A percentile compares a stretch with the other conserved stretches of the same genome.
Evolutionary conservation across 2,113 vertebrate genomes (phyloP).

Genomic region (Mirza zaza): DNA sequence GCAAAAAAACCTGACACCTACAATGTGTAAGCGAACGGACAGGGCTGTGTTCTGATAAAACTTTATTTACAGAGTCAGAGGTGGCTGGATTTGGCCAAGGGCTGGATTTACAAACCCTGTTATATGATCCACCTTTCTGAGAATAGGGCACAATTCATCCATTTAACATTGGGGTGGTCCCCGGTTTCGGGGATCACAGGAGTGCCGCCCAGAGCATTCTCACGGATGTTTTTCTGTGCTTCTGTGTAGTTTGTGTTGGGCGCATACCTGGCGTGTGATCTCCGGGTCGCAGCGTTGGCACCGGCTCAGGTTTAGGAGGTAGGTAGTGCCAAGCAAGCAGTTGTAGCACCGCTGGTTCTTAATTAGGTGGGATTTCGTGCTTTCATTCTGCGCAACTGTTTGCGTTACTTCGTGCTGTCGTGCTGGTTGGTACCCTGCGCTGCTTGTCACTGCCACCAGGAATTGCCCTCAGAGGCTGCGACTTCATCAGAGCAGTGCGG

Average conservation of each 20-base stretch:
- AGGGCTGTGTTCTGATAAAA: background rate
- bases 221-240: accelerated
- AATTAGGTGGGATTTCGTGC: background rate
- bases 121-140: accelerated
- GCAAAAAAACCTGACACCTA: background rate
- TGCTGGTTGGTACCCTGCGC: no score
- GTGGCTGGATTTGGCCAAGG: background rate
- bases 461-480: background rate
- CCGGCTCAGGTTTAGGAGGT: accelerated
- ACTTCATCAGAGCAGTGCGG: accelerated
- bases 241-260: accelerated
- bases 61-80: background rate
- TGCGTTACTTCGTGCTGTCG: accelerated
- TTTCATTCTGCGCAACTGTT: accelerated
- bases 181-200: no score
- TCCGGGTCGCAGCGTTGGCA: accelerated
- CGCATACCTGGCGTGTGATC: accelerated
- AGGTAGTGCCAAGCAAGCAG: accelerated
- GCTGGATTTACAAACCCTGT: background rate
- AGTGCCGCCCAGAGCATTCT: background rate
- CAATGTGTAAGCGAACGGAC: background rate
- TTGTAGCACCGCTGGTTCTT: no score
- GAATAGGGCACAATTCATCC: background rate
- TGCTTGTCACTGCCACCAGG: background rate
- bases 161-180: background rate